A percentile compares a stretch with the other conserved stretches of the same genome.
Conservation (phyloP, 2,797 vertebrate genomes). For the Ataeniobius toweri region DNA sequence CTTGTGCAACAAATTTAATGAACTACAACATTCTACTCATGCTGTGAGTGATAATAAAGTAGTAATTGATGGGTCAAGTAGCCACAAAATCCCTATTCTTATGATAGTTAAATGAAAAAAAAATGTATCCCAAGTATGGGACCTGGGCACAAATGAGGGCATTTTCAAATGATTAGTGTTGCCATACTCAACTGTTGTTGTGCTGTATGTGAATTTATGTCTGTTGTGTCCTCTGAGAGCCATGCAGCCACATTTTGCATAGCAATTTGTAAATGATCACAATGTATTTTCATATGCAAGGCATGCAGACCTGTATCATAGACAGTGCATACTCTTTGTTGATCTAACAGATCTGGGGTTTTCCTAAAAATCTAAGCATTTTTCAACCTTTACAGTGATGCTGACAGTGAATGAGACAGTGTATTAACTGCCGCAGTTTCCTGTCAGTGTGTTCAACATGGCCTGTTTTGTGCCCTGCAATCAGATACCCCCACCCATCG, state of each 20-base stretch:
- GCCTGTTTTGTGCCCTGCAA: not conserved
- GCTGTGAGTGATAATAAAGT: not conserved
- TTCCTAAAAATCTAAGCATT: not conserved
- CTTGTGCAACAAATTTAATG: too few species aligned
- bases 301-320: not conserved
- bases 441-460: not conserved
- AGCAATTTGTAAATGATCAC: not conserved
- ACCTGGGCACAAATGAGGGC: not conserved
- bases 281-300: not conserved
- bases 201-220: not conserved
- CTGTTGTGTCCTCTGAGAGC: not conserved
- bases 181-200: not conserved
- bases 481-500: not conserved
- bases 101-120: not conserved
- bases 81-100: not conserved
- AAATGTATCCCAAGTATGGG: not conserved
- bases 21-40: too few species aligned
- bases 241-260: not conserved
- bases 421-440: not conserved
- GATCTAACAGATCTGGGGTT: not conserved
- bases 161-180: not conserved
- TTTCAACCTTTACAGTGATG: not conserved
- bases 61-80: not conserved
- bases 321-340: not conserved
- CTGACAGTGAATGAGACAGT: not conserved